Evolutionary conservation across 1,140 invertebrate species (phyloP), one percentile per base, ranked within the genome.

Genomic region (Drosophila takahashii): DNA sequence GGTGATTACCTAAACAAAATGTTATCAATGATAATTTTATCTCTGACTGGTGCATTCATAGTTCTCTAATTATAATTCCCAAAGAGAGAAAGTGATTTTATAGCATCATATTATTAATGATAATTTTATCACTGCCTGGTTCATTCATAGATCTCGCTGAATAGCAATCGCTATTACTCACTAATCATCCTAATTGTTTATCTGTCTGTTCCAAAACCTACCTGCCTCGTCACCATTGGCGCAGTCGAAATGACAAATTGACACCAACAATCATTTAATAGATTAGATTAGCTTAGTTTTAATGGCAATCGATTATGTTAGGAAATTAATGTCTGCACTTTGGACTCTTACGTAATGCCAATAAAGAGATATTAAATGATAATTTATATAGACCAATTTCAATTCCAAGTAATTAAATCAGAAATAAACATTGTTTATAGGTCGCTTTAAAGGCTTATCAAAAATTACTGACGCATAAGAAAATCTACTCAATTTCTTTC

Each of bases 111-210:
- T 2, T 16, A 32, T 48, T 8, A 32, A 29, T 7, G 15, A 57
- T 36, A n/a, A 59, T 11, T n/a, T 27, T 37, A 37, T 59, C 56
- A 9, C 9, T 13, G 27, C 11, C 27, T 51, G 10, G 27, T 56
- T 39, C 34, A 53, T 53, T 37, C 22, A 60, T 34, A 26, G 22
- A 56, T 5, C 5, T 60, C 32, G 34, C 3, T 34, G 11, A 29
- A 10, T 37, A 27, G 10, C 10, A 16, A 3, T 59, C 34, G 10
- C 11, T 11, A 22, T 15, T 32, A 16, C 2, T 15, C 1, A 8
- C 27, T 41, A 32, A 41, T 62, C 36, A 32, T 22, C 6, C 10
- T 59, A 32, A 59, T 57, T 58, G 36, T 60, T 60, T 64, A 64
- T 60, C 60, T 64, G 60, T 60, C 56, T 60, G 54, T 0, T 34